phyloP scores from a whole-genome alignment of 2,113 vertebrate species.

The Alaudala cheleensis region DNA sequence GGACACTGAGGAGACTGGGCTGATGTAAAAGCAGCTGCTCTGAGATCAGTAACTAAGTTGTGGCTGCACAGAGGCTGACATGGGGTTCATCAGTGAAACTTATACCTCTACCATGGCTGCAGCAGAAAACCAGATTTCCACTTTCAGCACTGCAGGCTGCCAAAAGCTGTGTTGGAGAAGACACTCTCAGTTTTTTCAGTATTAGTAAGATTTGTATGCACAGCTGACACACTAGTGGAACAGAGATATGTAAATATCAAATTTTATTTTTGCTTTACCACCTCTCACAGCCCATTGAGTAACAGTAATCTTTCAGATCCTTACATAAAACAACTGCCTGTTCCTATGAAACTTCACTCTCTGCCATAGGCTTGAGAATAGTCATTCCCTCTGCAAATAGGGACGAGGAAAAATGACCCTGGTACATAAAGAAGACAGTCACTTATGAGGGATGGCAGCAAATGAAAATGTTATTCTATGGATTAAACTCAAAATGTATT shows the following conservation, averaged over 20 bases:
- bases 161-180: not conserved
- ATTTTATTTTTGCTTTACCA: not conserved
- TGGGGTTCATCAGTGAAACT: not conserved
- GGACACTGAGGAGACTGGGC: not conserved
- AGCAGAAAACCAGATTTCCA: not conserved
- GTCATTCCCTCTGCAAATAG: not conserved
- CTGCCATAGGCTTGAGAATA: not conserved
- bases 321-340: not conserved
- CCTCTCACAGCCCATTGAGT: not conserved
- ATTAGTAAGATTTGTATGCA: not conserved
- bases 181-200: not conserved
- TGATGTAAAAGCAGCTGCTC: not conserved
- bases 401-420: not conserved
- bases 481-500: not conserved
- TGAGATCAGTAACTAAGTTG: not conserved
- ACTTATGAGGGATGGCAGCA: not conserved
- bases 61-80: not conserved
- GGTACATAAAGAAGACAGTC: not conserved
- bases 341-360: not conserved
- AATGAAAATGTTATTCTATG: not conserved
- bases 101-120: not conserved
- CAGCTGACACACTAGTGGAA: not conserved
- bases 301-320: not conserved
- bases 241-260: not conserved
- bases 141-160: not conserved